These are phyloP conservation scores for Cyanoramphus novaezelandiae DNA, from an alignment of 2,113 vertebrate genomes.

Conservation along the genomic window DNA sequence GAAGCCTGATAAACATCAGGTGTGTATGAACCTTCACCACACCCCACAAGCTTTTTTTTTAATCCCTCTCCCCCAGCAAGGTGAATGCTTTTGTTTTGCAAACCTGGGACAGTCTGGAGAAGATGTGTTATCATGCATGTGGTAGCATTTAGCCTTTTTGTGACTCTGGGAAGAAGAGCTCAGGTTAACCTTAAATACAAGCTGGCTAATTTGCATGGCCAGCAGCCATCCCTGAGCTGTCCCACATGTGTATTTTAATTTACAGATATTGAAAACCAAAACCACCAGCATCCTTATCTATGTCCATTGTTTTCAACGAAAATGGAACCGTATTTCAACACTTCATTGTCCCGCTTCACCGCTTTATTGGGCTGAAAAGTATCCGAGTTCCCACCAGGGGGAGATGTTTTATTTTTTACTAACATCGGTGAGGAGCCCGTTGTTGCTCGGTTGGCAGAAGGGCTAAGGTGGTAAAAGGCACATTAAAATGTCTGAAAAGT, in stretches of 20 bases:
- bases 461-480: not conserved
- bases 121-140: not conserved
- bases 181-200: not conserved
- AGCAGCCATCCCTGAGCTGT: not conserved
- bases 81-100: not conserved
- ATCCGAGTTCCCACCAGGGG: conserved; percentile 34
- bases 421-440: not conserved
- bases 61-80: accelerated
- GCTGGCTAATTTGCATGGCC: not conserved
- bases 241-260: not conserved
- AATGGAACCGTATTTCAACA: not conserved
- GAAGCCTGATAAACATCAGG: not conserved
- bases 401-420: conserved; percentile 23
- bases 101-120: not conserved
- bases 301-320: not conserved
- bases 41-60: not conserved
- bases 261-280: not conserved
- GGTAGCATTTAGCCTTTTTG: not conserved
- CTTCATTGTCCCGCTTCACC: not conserved
- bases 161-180: not conserved
- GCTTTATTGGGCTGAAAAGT: not conserved
- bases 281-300: not conserved
- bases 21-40: not conserved
- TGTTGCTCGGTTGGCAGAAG: not conserved
- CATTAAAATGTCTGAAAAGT: not conserved